A percentile compares a stretch with the other conserved stretches of the same genome.
These are phyloP conservation scores for Manis pentadactyla DNA, from an alignment of 2,797 vertebrate genomes.

Conservation along the genomic window DNA sequence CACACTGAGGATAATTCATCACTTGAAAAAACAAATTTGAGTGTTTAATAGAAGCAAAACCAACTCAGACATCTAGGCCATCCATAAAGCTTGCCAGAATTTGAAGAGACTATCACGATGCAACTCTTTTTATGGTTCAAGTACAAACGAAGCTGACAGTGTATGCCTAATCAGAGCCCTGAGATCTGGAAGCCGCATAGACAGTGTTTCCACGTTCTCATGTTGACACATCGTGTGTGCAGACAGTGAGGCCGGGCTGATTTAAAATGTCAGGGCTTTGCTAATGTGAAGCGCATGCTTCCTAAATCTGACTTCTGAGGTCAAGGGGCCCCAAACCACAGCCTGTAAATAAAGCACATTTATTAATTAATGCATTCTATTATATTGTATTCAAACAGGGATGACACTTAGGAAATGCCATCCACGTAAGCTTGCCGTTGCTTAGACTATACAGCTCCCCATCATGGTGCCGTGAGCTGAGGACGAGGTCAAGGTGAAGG, in stretches of 20 bases:
- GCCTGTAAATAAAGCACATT: not conserved
- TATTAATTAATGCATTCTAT: not conserved
- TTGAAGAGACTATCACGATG: slow-evolving; percentile 62
- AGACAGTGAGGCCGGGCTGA: slow-evolving; percentile 39
- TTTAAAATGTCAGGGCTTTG: slow-evolving; percentile 47
- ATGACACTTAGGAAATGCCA: not conserved
- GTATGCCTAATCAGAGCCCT: not conserved
- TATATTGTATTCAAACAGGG: not conserved
- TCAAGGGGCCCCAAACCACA: not conserved
- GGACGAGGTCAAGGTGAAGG: not conserved
- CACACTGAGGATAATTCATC: slow-evolving; percentile 61
- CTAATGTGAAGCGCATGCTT: not conserved
- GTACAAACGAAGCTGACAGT: slow-evolving; percentile 68
- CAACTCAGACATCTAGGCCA: slow-evolving; percentile 72
- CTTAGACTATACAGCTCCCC: not conserved
- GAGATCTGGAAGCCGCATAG: not conserved
- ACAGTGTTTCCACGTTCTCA: not conserved
- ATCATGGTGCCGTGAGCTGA: fast-evolving
- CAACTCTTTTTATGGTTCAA: slow-evolving; percentile 65
- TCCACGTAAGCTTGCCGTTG: not conserved
- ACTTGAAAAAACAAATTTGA: slow-evolving; percentile 72
- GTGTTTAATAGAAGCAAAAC: slow-evolving; percentile 78
- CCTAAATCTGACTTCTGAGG: not conserved
- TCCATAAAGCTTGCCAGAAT: slow-evolving; percentile 64
- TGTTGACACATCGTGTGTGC: not conserved